These are phyloP conservation scores for Notodonta dromedarius DNA, from an alignment of 2,888 invertebrate species.

Conservation along the genomic window DNA sequence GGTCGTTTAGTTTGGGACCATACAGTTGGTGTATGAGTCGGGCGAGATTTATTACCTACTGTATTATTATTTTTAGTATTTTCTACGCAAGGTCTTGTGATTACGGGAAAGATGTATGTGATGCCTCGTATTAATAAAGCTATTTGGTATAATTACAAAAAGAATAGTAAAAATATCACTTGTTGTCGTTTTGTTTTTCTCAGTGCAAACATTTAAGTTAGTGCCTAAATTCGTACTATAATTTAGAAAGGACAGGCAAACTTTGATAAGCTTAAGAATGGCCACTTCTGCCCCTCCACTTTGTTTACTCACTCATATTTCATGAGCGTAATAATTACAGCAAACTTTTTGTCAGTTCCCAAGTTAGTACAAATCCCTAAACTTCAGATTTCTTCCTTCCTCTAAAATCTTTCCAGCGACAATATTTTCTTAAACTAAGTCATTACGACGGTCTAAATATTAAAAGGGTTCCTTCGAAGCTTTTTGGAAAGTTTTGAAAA, in stretches of 20 bases:
- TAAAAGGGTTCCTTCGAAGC: constrained; percentile 19
- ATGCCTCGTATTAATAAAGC: too few species aligned
- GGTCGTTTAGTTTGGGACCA: too few species aligned
- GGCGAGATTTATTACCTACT: too few species aligned
- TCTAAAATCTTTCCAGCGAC: constrained; percentile 8
- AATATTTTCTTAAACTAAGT: constrained; percentile 19
- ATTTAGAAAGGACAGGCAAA: neutral
- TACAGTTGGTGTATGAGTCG: too few species aligned
- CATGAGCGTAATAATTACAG: constrained; percentile 7
- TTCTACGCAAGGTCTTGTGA: too few species aligned
- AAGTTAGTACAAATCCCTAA: neutral
- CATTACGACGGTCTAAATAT: constrained; percentile 25
- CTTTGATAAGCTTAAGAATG: constrained; percentile 2
- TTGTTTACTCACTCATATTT: constrained; percentile 2
- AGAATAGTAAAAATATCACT: too few species aligned
- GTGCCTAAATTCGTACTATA: too few species aligned
- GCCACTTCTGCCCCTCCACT: neutral
- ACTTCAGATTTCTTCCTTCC: neutral
- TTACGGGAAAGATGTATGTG: too few species aligned
- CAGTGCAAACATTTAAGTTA: too few species aligned
- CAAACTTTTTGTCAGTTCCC: constrained; percentile 1
- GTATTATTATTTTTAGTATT: too few species aligned
- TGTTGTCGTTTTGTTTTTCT: too few species aligned
- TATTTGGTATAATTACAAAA: too few species aligned
- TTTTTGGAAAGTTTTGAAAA: constrained; percentile 20